Conservation (phyloP, 2,113 vertebrate genomes). For the Hyperopisus bebe region DNA sequence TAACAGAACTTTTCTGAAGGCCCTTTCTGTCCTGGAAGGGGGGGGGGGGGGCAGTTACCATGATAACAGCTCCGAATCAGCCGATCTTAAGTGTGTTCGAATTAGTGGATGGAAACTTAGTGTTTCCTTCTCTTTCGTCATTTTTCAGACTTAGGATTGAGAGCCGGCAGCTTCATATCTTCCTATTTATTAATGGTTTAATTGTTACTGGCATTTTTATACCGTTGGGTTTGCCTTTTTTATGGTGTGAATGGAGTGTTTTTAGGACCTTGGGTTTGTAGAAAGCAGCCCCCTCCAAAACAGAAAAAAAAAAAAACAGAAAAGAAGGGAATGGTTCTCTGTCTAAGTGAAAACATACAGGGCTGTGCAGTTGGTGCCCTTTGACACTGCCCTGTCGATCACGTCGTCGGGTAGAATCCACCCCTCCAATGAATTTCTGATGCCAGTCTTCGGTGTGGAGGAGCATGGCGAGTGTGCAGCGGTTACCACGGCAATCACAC, state of each 20-base stretch:
- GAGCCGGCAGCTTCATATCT: slow-evolving; percentile 10
- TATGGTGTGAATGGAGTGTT: slow-evolving; percentile 11
- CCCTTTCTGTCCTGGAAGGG: not conserved
- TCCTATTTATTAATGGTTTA: slow-evolving; percentile 10
- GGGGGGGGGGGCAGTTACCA: not conserved
- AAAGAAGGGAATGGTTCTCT: slow-evolving; percentile 20
- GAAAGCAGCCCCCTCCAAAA: slow-evolving; percentile 35
- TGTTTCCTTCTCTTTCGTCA: not conserved
- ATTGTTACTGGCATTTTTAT: slow-evolving; percentile 20
- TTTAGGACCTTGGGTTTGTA: slow-evolving; percentile 26
- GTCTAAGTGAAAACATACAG: slow-evolving; percentile 46
- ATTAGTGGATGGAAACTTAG: not conserved
- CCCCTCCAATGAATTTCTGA: not conserved
- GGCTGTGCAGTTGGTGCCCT: slow-evolving; percentile 15
- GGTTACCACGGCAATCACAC: not conserved
- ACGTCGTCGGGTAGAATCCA: not conserved
- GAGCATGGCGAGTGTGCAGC: slow-evolving; percentile 1
- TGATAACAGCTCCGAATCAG: not conserved
- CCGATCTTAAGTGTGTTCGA: not conserved
- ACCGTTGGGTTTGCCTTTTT: slow-evolving; percentile 10
- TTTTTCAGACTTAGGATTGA: not conserved
- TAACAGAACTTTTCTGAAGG: not conserved
- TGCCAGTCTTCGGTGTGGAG: not conserved
- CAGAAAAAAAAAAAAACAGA: not conserved
- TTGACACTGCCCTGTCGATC: not conserved